Evolutionary conservation across 2,797 vertebrate species (phyloP).

Genomic region (Pangasius macronema): DNA sequence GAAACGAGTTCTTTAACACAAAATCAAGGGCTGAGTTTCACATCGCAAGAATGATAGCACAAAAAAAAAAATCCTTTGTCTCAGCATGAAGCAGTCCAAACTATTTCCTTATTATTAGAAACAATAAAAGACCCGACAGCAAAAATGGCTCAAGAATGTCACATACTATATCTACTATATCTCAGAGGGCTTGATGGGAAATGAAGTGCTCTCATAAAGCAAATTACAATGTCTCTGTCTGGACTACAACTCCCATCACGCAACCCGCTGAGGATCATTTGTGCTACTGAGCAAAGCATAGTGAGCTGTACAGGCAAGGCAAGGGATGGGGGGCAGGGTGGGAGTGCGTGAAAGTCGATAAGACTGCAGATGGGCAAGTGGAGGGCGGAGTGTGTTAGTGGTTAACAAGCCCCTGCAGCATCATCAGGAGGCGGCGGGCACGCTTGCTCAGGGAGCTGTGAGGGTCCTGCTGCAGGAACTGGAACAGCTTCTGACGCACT

Average conservation of each 20-base stretch:
- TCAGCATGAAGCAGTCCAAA: background rate
- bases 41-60: background rate
- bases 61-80: constrained; percentile 15
- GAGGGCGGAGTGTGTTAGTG: constrained; percentile 65
- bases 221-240: constrained; percentile 36
- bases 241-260: constrained; percentile 44
- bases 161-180: background rate
- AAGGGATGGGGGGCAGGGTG: background rate
- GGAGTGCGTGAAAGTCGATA: constrained; percentile 25
- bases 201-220: constrained; percentile 41
- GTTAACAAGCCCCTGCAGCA: constrained; percentile 91
- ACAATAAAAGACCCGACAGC: background rate
- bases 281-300: constrained; percentile 24
- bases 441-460: constrained; percentile 85
- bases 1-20: constrained; percentile 3
- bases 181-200: constrained; percentile 14
- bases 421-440: constrained; percentile 92
- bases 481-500: constrained; percentile 90
- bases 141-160: constrained; percentile 26
- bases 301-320: constrained; percentile 27
- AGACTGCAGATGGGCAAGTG: constrained; percentile 32
- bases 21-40: background rate
- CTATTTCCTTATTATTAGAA: background rate
- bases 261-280: constrained; percentile 12
- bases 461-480: constrained; percentile 91